Evolutionary conservation across 2,113 vertebrate species (phyloP), one percentile per base, ranked within the genome.

Genomic region (Perca schrenkii): DNA sequence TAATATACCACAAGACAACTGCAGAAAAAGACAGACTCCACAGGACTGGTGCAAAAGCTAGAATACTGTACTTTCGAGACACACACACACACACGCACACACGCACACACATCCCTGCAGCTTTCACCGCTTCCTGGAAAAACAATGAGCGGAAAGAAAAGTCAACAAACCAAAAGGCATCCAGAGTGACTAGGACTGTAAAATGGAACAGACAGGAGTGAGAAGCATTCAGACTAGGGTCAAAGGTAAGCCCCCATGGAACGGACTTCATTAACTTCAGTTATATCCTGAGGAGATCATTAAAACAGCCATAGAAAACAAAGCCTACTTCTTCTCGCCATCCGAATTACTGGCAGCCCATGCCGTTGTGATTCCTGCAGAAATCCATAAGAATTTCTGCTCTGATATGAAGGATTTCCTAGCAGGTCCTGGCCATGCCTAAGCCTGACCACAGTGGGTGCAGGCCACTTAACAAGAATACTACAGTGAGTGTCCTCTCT

Each of bases 111-210:
- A 86, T 79, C 73, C 90, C 70, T 84, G 60, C 86, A 92, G 90
- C 89, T 94, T 94, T 95, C 89, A 92, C 91, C 87, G 67, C 92
- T 94, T 94, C 93, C 92, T 92, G 91, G 82, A 82, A 94, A 94
- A 94, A 96, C 93, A 95, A 94, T 93, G 89, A 93, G 88, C 89
- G 90, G 89, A 90, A 93, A 91, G 85, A 89, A 93, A 94, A 95
- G 92, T 90, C 88, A 93, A 95, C 90, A 95, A 94, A 92, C 90
- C 77, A 87, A 92, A 88, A 90, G 89, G 78, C 88, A 89, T 90
- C 87, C 82, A 90, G 88, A 88, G 89, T 74, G 86, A 89, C 77
- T 58, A 52, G 83, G 83, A 93, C 89, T 88, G 91, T 91, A 91
- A 94, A 92, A 85, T 85, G 85, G 88, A 91, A 91, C 62, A 85